A percentile compares a stretch with the other conserved stretches of the same genome.
Evolutionary conservation across 2,888 invertebrate species (phyloP).

Genomic region (Neoascia interrupta): DNA sequence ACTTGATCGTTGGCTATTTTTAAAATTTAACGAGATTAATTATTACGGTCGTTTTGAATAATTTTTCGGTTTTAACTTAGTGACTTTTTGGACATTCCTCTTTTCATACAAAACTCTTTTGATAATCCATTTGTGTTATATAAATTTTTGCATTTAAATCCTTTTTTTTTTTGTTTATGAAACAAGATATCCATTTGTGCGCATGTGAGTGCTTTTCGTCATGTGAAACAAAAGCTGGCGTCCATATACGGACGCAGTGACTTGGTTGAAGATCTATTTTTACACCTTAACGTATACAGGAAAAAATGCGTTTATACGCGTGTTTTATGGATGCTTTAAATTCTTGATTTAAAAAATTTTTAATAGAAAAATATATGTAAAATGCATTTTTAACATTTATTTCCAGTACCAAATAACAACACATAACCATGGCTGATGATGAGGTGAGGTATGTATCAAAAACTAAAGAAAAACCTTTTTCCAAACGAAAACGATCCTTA

Average conservation of each 20-base stretch:
- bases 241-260: slow-evolving; percentile 61
- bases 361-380: slow-evolving; percentile 5
- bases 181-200: slow-evolving; percentile 56
- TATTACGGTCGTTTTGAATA: too few relatives aligned
- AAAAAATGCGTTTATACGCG: slow-evolving; percentile 43
- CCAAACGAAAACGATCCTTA: neutral
- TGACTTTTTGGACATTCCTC: too few relatives aligned
- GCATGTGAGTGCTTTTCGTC: slow-evolving; percentile 57
- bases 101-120: too few relatives aligned
- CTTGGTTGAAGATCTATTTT: slow-evolving; percentile 66
- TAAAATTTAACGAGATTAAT: too few relatives aligned
- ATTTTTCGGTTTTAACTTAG: neutral
- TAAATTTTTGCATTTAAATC: slow-evolving; percentile 9
- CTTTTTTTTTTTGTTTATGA: slow-evolving; percentile 30
- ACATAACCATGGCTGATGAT: slow-evolving; percentile 91
- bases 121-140: too few relatives aligned
- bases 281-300: slow-evolving; percentile 24
- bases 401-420: slow-evolving; percentile 72
- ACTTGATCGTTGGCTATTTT: slow-evolving; percentile 24
- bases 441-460: slow-evolving; percentile 91
- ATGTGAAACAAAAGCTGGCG: slow-evolving; percentile 38
- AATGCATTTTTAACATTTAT: slow-evolving; percentile 35
- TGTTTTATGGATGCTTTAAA: slow-evolving; percentile 16
- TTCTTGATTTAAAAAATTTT: slow-evolving; percentile 7
- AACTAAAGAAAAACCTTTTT: neutral